Evolutionary conservation across 2,888 invertebrate species (phyloP), one percentile per base, ranked within the genome.

Genomic region (Petrolisthes cinctipes): DNA sequence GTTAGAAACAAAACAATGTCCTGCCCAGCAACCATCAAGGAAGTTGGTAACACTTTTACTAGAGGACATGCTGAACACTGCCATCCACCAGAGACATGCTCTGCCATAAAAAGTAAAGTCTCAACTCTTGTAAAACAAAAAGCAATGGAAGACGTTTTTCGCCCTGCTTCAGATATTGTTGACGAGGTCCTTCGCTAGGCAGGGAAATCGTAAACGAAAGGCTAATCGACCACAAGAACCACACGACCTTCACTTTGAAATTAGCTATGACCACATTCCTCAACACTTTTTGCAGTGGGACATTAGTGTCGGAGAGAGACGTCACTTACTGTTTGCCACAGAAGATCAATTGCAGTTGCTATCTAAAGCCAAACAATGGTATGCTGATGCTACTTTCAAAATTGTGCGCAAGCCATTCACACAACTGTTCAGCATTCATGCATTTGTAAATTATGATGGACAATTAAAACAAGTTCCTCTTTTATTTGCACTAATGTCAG

Each of bases 371-470:
- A 81, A 20, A 20, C 66, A 81, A 23, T 81, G 81, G 66, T 81
- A 81, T 81, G 37, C 66, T 37, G 81, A 81, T 81, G 81, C 81
- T 81, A 81, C 66, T 23, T 81, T 81, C 57, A 61, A 81, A 81
- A 66, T 81, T 23, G 61, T 81, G 51, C 61, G 81, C 56, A 6
- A 20, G 23, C 81, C 61, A 14, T 81, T 81, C 81, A 81, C 81
- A 23, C 81, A 81, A n/a, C 66, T 81, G 20, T 81, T 81, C 61
- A 81, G 81, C n/a, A 81, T 81, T 57, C 81, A 81, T 20, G 61
- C 81, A 61, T 57, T 53, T 81, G 81, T 81, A 81, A 56, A 81
- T n/a, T 81, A 20, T 81, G 81, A 81, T 11, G 78, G 53, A n/a
- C 53, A 73, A 20, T 23, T 81, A 23, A 57, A 81, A 81, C 81